Conservation (phyloP, 2,888 invertebrate genomes). For the Lepas anatifera region DNA sequence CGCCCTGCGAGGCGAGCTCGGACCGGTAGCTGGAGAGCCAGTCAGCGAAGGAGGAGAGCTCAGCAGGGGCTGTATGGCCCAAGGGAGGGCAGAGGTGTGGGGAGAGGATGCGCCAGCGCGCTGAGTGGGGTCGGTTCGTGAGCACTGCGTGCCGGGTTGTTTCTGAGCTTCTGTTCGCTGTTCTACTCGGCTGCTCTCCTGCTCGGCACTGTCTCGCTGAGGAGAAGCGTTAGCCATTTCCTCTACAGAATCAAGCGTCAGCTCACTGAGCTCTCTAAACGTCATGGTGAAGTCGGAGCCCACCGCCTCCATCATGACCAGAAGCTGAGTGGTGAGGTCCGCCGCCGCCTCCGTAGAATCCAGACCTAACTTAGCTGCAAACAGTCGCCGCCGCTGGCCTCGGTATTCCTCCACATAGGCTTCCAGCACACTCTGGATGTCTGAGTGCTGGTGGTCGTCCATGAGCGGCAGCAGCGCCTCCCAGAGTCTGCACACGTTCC, state of each 20-base stretch:
- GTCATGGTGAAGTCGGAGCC: conserved; percentile 49
- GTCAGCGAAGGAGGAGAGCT: conserved; percentile 39
- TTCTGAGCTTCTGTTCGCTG: too few species aligned
- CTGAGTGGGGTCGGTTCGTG: too few species aligned
- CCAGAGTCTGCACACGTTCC: conserved; percentile 50
- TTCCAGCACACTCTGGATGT: neutral
- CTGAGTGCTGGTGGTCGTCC: conserved; percentile 14
- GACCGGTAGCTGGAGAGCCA: conserved; percentile 42
- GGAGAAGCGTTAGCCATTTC: too few species aligned
- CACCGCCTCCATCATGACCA: conserved; percentile 49
- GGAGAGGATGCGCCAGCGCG: too few species aligned
- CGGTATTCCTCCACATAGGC: conserved; percentile 32
- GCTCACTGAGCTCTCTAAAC: conserved; percentile 45
- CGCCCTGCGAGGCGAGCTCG: conserved; percentile 35
- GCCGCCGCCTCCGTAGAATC: neutral
- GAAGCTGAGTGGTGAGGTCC: conserved; percentile 30
- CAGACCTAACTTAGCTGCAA: conserved; percentile 46
- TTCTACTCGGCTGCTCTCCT: too few species aligned
- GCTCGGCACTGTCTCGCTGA: too few species aligned
- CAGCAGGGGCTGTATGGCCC: conserved; percentile 40
- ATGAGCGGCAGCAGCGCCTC: conserved; percentile 44
- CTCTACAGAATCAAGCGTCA: conserved; percentile 35
- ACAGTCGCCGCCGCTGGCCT: conserved; percentile 30
- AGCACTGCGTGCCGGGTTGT: too few species aligned
- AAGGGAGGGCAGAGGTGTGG: conserved; percentile 32